Base-by-base conservation (phyloP, 1,140 invertebrate species). In the Ceratina calcarata region DNA sequence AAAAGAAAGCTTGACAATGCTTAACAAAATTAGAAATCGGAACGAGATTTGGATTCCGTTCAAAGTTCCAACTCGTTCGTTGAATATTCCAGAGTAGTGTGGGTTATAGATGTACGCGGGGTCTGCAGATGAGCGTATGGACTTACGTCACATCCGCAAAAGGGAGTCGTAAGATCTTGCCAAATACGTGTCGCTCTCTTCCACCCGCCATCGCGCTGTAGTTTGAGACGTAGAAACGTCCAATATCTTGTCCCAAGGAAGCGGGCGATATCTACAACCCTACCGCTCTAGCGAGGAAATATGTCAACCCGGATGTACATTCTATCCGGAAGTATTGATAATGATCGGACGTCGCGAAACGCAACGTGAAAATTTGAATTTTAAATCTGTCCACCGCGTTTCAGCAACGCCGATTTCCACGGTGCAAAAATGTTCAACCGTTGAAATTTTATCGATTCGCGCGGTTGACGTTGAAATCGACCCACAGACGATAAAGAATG, bases 61-160 rank as follows among this genome's bases (percentile, higher is more conserved):
- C 72, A 20, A 62, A 51, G 22, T 27, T n/a, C 20, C 78, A 32
- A 55, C 83, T 62, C 66, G 65, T 74, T 80, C 80, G 70, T 83
- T 72, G 71, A 80, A 80, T 68, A 83, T 80, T 68, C 62, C 68
- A 32, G 13, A 37, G n/a, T 8, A 15, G 16, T 20, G 4, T 4
- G 27, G 1, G 27, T 32, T 32, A 58, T 72, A 66, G 22, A 13
- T 57, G n/a, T n/a, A 18, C 60, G 60, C 20, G 18, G 53, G 76
- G 71, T 51, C 24, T 49, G 62, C 81, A 66, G 76, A 76, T 71
- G 73, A 51, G 51, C 71, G 69, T 45, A 51, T 15, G 61, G 32
- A 65, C 51, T 57, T 61, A 68, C 61, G 57, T 53, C 57, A 76
- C 55, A 83, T 72, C 55, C 77, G 77, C 67, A 57, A 58, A 71